Evolutionary conservation across 1,140 invertebrate species (phyloP).

Genomic region (Thereuonema tuberculata): DNA sequence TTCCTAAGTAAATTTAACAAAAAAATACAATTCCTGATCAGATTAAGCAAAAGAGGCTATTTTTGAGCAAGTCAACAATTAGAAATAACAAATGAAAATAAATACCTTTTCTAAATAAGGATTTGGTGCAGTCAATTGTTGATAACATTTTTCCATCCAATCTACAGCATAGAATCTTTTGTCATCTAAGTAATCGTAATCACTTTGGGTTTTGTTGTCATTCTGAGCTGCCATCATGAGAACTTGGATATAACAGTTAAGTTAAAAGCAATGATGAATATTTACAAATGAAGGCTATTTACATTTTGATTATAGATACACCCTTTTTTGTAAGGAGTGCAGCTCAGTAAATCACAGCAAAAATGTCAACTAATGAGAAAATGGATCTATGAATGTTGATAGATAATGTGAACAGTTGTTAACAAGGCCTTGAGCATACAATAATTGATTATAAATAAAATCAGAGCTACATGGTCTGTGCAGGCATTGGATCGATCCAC

Average conservation of each 20-base stretch:
- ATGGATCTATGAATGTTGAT: background rate
- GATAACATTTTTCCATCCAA: background rate
- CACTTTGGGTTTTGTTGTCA: background rate
- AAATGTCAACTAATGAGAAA: background rate
- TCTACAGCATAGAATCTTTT: background rate
- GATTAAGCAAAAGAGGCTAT: too few species aligned
- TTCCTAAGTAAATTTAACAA: too few species aligned
- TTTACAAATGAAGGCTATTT: too few species aligned
- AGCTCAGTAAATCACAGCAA: background rate
- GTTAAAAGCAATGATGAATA: background rate
- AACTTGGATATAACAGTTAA: background rate
- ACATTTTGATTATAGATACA: too few species aligned
- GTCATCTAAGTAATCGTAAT: background rate
- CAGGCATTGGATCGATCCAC: background rate
- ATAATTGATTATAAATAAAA: slow-evolving; percentile 3
- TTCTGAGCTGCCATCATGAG: background rate
- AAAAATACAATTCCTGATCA: too few species aligned
- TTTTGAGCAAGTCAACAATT: too few species aligned
- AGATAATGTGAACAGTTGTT: slow-evolving; percentile 3
- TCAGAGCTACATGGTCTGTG: background rate
- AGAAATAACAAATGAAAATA: too few species aligned
- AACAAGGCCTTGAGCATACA: slow-evolving; percentile 3
- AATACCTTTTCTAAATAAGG: background rate
- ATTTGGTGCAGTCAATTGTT: background rate
- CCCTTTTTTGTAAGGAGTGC: too few species aligned